Evolutionary conservation across 2,113 vertebrate genomes (phyloP), one percentile per base, ranked within the genome.

Genomic region (Amphiprion ocellaris): DNA sequence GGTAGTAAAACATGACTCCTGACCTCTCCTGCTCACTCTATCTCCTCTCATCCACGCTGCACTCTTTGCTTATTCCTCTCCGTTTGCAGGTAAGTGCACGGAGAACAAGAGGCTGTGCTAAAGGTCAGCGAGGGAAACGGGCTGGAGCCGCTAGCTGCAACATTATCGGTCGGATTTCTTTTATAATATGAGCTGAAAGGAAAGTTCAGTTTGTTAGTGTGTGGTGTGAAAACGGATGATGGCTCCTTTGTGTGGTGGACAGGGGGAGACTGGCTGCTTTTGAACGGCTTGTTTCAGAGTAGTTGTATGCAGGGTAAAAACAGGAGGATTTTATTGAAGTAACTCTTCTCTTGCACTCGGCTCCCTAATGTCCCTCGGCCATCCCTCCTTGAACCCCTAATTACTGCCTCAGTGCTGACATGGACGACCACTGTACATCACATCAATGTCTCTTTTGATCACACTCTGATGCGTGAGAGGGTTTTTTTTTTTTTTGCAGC

Each of bases 381-480:
- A 52, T 71, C 33, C 21, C 70, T 75, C 78, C 73, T 50, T 63
- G 79, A 75, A 83, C 81, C 74, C 64, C 81, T 88, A 89, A 93
- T 93, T 88, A 92, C 68, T 41, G 73, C 73, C 79, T 88, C 90
- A 90, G 61, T 19, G 65, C 79, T 64, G 88, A 86, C 87, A 84
- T 50, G 54, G 86, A 89, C 80, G 74, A 75, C 75, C 76, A 79
- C 84, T 62, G 80, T 74, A 70, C 86, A 73, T 88, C 74, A 77
- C 83, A 80, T 87, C 84, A 76, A n/a, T 28, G 78, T 79, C 87
- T 86, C 71, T 86, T 87, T 82, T 83, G 64, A 92, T 90, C 81
- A 81, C 62, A 10, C 66, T 64, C 55, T 52, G 64, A 52, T 15
- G 61, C 19, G 26, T 53, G 67, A 53, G 58, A 59, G 50, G 28